Conservation (phyloP, 1,140 invertebrate species). For the Papilio aristodemus region DNA sequence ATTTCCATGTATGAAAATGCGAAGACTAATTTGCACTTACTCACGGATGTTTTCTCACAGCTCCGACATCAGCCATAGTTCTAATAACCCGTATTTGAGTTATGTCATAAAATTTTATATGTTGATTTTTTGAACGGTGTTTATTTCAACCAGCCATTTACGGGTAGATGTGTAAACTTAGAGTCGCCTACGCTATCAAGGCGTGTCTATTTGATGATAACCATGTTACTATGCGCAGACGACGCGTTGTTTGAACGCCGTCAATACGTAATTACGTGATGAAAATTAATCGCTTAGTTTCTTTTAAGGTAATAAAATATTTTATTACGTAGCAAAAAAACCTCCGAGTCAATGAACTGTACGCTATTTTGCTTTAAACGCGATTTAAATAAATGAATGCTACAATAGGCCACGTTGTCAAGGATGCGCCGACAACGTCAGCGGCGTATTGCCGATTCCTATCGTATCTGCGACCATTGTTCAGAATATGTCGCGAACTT, state of each 20-base stretch:
- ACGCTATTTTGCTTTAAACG: conserved; percentile 7
- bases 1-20: conserved; percentile 22
- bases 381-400: conserved; percentile 34
- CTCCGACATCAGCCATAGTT: conserved; percentile 42
- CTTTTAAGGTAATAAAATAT: conserved; percentile 22
- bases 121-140: conserved; percentile 51
- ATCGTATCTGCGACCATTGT: conserved; percentile 75
- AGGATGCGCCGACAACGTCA: conserved; percentile 61
- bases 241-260: conserved; percentile 45
- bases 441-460: conserved; percentile 69
- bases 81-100: conserved; percentile 63
- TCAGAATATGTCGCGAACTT: conserved; percentile 75
- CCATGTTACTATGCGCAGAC: conserved; percentile 49
- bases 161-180: conserved; percentile 35
- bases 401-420: conserved; percentile 57
- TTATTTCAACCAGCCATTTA: conserved; percentile 44
- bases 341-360: conserved; percentile 17
- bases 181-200: conserved; percentile 46
- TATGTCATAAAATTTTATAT: conserved; percentile 60
- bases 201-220: conserved; percentile 61
- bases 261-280: conserved; percentile 46
- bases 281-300: conserved; percentile 38
- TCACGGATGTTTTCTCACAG: conserved; percentile 52
- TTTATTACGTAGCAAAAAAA: conserved; percentile 17
- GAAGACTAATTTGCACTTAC: conserved; percentile 27